phyloP scores from a whole-genome alignment of 2,113 vertebrate genomes.

The Dipodomys ordii region DNA sequence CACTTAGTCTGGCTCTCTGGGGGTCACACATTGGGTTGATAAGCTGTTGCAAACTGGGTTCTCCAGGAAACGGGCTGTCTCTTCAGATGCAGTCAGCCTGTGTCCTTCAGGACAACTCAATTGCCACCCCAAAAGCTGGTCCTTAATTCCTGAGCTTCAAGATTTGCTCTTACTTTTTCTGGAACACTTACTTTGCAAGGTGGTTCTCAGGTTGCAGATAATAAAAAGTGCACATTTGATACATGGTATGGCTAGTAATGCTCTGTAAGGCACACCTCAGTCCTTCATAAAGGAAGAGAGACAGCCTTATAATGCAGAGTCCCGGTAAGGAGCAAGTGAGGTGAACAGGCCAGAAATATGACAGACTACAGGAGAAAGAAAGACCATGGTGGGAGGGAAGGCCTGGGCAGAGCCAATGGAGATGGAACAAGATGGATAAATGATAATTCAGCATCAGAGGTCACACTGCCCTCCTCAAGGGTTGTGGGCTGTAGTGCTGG shows the following conservation, averaged over 20 bases:
- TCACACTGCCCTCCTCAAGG: background rate
- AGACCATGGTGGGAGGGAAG: background rate
- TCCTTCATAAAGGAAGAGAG: background rate
- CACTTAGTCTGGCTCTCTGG: background rate
- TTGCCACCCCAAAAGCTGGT: background rate
- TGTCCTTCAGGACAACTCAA: background rate
- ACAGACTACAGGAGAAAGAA: background rate
- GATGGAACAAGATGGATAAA: background rate
- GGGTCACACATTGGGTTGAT: background rate
- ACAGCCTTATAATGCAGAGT: rapidly evolving
- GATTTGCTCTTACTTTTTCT: background rate
- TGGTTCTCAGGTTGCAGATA: background rate
- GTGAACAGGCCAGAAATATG: background rate
- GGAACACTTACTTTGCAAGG: background rate
- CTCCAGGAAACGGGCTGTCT: background rate
- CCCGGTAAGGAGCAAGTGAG: background rate
- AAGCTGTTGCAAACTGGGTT: background rate
- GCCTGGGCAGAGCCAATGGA: background rate
- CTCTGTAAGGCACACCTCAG: background rate
- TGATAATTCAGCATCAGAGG: no score
- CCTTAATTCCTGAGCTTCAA: background rate
- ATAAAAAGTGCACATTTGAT: background rate
- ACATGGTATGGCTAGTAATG: background rate
- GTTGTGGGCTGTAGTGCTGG: background rate
- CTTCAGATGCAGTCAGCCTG: background rate